These are phyloP conservation scores for Morus bassanus DNA, from an alignment of 2,797 vertebrate genomes.

Conservation along the genomic window DNA sequence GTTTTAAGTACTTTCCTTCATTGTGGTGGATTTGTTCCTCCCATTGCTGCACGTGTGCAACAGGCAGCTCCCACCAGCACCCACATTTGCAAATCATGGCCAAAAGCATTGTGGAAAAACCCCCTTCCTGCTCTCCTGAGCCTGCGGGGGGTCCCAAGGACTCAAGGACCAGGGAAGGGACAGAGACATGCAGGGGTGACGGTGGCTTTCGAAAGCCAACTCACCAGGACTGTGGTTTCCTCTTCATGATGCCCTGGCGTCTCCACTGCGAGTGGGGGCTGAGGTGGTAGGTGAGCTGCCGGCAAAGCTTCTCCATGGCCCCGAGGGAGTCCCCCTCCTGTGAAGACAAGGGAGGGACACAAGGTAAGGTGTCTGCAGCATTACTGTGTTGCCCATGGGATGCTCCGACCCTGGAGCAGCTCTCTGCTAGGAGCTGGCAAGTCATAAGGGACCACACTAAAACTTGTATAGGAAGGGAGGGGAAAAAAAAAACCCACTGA, in stretches of 20 bases:
- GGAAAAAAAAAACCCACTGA: neutral
- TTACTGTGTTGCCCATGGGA: accelerated
- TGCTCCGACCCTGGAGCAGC: accelerated
- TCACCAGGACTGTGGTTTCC: slow-evolving; percentile 97
- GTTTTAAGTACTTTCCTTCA: neutral
- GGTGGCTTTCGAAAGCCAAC: neutral
- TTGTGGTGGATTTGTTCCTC: neutral
- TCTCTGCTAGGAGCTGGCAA: neutral
- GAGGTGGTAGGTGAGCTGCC: slow-evolving; percentile 97
- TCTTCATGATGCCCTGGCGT: slow-evolving; percentile 90
- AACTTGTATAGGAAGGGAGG: neutral
- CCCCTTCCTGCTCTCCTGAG: neutral
- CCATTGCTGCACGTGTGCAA: neutral
- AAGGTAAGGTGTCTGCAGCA: neutral
- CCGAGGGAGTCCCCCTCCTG: slow-evolving; percentile 92
- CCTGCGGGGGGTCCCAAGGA: neutral
- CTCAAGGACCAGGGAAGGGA: neutral
- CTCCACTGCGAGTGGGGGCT: slow-evolving; percentile 97
- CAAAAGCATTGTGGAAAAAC: accelerated
- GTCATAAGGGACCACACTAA: accelerated
- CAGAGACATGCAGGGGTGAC: accelerated
- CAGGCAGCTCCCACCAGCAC: neutral
- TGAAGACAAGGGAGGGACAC: neutral
- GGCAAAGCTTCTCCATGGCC: slow-evolving; percentile 96
- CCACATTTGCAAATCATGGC: accelerated